A percentile compares a stretch with the other conserved stretches of the same genome.
phyloP scores from a whole-genome alignment of 2,113 vertebrate species.

The Antechinus stuartii region DNA sequence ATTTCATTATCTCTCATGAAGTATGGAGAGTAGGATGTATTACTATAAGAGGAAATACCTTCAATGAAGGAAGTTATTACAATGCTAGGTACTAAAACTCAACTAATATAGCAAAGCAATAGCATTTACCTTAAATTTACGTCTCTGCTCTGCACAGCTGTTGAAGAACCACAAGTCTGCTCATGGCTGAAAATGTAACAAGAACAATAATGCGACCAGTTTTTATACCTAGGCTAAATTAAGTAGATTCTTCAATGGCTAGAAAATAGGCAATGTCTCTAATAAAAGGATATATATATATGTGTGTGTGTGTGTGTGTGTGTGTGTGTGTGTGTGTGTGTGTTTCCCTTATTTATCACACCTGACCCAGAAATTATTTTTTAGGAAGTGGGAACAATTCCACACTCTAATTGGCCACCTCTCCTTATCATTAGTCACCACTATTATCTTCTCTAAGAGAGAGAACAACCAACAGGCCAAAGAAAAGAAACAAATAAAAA shows the following conservation, averaged over 20 bases:
- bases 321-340: too few species aligned
- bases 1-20: conserved; percentile 39
- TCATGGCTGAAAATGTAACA: conserved; percentile 74
- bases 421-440: not conserved
- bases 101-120: conserved; percentile 74
- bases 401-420: conserved; percentile 33
- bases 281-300: conserved; percentile 20
- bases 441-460: conserved; percentile 20
- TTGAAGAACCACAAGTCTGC: conserved; percentile 73
- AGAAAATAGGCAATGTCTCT: conserved; percentile 65
- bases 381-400: conserved; percentile 50
- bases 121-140: conserved; percentile 80
- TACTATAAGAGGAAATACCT: conserved; percentile 24
- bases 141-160: conserved; percentile 71
- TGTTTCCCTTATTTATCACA: conserved; percentile 25
- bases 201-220: conserved; percentile 74
- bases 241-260: conserved; percentile 66
- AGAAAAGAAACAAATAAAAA: conserved; percentile 32
- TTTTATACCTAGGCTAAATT: conserved; percentile 70
- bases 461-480: conserved; percentile 8
- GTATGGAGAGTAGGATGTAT: not conserved
- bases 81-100: conserved; percentile 49
- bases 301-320: not conserved
- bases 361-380: conserved; percentile 43
- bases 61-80: conserved; percentile 65